These are phyloP conservation scores for Benitochromis conjunctus DNA, from an alignment of 2,113 vertebrate genomes.

Conservation along the genomic window DNA sequence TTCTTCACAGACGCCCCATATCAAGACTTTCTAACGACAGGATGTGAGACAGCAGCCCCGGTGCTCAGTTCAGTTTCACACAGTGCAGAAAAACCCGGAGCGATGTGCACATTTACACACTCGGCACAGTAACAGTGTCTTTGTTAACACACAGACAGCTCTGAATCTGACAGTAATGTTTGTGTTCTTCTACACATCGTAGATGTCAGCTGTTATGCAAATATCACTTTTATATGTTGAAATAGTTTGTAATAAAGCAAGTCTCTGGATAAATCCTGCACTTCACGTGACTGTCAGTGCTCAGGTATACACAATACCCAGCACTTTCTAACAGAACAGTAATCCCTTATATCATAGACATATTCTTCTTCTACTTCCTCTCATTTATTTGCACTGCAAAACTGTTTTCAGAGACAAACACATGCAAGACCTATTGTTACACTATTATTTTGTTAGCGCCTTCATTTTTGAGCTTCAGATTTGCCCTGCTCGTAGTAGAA, in stretches of 20 bases:
- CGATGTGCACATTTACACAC: neutral
- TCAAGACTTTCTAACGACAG: neutral
- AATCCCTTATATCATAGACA: neutral
- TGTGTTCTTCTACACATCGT: neutral
- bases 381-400: neutral
- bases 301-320: neutral
- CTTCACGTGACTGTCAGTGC: neutral
- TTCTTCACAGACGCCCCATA: neutral
- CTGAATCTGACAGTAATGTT: neutral
- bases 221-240: neutral
- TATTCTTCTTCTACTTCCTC: neutral
- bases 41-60: neutral
- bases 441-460: neutral
- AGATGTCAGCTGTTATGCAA: neutral
- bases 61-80: neutral
- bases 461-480: neutral
- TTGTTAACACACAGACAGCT: fast-evolving
- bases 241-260: neutral
- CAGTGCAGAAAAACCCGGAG: neutral
- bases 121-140: neutral
- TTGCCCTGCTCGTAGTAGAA: neutral
- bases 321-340: neutral
- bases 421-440: neutral
- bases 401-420: neutral
- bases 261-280: neutral